Evolutionary conservation across 2,888 invertebrate genomes (phyloP).

Genomic region (Odontocerum albicorne): DNA sequence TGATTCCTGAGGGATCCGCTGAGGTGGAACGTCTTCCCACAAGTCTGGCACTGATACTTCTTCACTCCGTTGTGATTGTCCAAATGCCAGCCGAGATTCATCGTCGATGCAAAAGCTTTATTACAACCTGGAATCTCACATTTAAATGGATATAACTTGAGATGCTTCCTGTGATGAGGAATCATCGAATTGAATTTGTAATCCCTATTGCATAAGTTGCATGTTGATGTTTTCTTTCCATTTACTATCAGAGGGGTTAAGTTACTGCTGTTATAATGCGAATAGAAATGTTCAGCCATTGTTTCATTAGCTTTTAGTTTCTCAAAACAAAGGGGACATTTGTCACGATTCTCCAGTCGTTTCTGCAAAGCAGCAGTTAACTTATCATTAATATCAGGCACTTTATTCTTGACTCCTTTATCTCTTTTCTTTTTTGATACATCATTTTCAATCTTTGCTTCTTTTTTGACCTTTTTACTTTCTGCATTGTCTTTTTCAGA

Average conservation of each 20-base stretch:
- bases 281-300: slow-evolving; percentile 30
- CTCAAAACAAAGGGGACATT: slow-evolving; percentile 32
- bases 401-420: slow-evolving; percentile 3
- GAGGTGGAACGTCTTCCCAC: slow-evolving; percentile 33
- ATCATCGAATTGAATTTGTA: slow-evolving; percentile 30
- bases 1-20: slow-evolving; percentile 32
- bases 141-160: slow-evolving; percentile 33
- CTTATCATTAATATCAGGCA: slow-evolving; percentile 26
- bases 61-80: slow-evolving; percentile 28
- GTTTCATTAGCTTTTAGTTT: slow-evolving; percentile 23
- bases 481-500: too few relatives aligned
- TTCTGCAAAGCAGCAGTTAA: slow-evolving; percentile 28
- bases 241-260: slow-evolving; percentile 31
- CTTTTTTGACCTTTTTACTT: too few relatives aligned
- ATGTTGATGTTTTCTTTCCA: slow-evolving; percentile 29
- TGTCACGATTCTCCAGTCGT: slow-evolving; percentile 28
- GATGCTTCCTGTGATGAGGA: slow-evolving; percentile 32
- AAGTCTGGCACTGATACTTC: slow-evolving; percentile 33
- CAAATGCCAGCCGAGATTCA: slow-evolving; percentile 25
- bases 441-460: neutral
- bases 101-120: slow-evolving; percentile 26
- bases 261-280: slow-evolving; percentile 24
- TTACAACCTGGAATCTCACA: slow-evolving; percentile 30
- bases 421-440: slow-evolving; percentile 4
- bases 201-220: slow-evolving; percentile 29